Percentiles rank a stretch among this genome's conserved stretches.
Conservation (phyloP, 1,140 invertebrate genomes). For the Pachyrhynchus sulphureomaculatus region DNA sequence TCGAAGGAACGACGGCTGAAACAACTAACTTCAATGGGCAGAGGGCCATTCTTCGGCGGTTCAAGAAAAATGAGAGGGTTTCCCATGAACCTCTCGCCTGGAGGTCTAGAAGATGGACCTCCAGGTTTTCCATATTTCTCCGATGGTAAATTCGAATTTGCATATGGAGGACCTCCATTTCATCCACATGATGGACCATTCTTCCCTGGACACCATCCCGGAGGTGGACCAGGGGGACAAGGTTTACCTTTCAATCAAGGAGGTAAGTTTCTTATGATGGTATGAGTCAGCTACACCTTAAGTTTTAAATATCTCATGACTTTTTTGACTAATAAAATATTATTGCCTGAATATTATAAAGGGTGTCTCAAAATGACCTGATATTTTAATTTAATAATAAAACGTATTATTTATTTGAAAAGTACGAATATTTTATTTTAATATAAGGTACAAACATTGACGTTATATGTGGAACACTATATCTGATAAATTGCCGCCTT, state of each 20-base stretch:
- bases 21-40: conserved; percentile 88
- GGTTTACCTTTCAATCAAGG: conserved; percentile 73
- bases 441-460: too few relatives aligned
- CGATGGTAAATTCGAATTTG: conserved; percentile 87
- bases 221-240: conserved; percentile 70
- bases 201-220: conserved; percentile 76
- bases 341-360: too few relatives aligned
- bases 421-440: too few relatives aligned
- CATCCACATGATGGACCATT: conserved; percentile 84
- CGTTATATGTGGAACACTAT: too few relatives aligned
- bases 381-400: too few relatives aligned
- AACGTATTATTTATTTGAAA: too few relatives aligned
- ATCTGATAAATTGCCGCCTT: too few relatives aligned
- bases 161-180: conserved; percentile 80
- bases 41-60: conserved; percentile 84
- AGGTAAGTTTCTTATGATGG: conserved; percentile 55
- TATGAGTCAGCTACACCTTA: too few relatives aligned
- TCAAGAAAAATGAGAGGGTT: conserved; percentile 88
- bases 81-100: conserved; percentile 85
- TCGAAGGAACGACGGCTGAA: conserved; percentile 95
- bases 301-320: too few relatives aligned
- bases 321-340: too few relatives aligned
- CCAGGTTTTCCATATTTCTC: conserved; percentile 85
- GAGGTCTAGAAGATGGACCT: conserved; percentile 75
- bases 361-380: too few relatives aligned